Base-by-base conservation (phyloP, 2,797 vertebrate species). In the Parambassis ranga region DNA sequence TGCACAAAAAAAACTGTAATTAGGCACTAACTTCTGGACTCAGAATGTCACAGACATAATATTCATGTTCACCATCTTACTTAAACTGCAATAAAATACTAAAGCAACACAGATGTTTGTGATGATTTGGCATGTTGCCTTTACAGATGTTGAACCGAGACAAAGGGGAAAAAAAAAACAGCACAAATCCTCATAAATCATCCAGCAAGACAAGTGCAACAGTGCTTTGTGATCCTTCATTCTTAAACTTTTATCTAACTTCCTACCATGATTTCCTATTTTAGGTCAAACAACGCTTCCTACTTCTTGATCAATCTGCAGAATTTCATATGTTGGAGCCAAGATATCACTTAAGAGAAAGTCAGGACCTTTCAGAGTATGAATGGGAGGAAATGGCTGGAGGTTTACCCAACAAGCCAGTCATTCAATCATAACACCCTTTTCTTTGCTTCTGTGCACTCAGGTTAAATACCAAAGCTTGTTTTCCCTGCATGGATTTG, bases 321-420 rank as follows among this genome's bases (percentile, higher is more conserved):
- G 65, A 48, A 41, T 61, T 77, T 81, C 39, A 37, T 46, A 30
- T 27, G 64, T 22, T 11, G 24, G 66, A 80, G 87, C 84, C 85
- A 87, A 87, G 72, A 81, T 75, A 80, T 81, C 80, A 77, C 78
- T 81, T 84, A 78, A 84, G 84, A 90, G 82, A 87, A 86, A 90
- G 91, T 85, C 82, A 63, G 61, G 89, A 90, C 87, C 88, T 90
- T 90, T 90, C 14, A 2, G 52, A 0, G 43, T 11, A 81, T 91
- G 90, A 93, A 93, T 92, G 75, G 84, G 79, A 89, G 91, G 92
- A 93, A 92, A 85, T 84, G 81, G 73, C 88, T 78, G 69, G 51
- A 65, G 82, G 75, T 83, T 85, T 83, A 81, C 79, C 82, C 85
- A 42, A 62, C 75, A 49, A 71, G 76, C 70, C 85, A 73, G 61